phyloP scores from a whole-genome alignment of 2,113 vertebrate genomes.

The Sphyrna mokarran region DNA sequence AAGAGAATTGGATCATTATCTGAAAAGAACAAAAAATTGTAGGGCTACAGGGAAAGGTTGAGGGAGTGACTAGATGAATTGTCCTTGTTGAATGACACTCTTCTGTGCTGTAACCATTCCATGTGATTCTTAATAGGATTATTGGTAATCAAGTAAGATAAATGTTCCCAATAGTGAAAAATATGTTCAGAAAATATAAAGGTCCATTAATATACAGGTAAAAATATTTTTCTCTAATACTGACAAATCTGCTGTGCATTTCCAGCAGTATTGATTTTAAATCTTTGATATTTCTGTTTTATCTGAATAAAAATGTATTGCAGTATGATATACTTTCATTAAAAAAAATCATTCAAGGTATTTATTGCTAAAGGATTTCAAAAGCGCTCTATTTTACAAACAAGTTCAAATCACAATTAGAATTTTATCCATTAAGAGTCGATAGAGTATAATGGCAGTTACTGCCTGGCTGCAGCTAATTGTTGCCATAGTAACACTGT shows the following conservation, averaged over 20 bases:
- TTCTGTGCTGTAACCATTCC: not conserved
- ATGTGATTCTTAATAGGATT: not conserved
- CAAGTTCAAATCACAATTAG: not conserved
- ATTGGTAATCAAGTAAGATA: not conserved
- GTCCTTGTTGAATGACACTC: not conserved
- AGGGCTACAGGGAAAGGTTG: not conserved
- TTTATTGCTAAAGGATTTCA: not conserved
- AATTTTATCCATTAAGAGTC: not conserved
- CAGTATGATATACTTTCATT: not conserved
- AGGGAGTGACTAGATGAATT: not conserved
- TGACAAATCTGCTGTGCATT: not conserved
- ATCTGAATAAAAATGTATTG: not conserved
- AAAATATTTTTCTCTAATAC: not conserved
- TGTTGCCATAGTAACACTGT: slow-evolving; percentile 17
- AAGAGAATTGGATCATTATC: not conserved
- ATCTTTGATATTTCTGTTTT: not conserved
- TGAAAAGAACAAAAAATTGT: not conserved
- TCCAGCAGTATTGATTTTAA: not conserved
- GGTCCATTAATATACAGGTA: not conserved
- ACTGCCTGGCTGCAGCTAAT: slow-evolving; percentile 9
- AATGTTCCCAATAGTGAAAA: not conserved
- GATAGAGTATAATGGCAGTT: not conserved
- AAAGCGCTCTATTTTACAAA: not conserved
- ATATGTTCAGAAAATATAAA: not conserved
- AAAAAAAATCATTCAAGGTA: not conserved